These are phyloP conservation scores for Morpho helenor DNA, from an alignment of 2,888 invertebrate species.

Conservation along the genomic window DNA sequence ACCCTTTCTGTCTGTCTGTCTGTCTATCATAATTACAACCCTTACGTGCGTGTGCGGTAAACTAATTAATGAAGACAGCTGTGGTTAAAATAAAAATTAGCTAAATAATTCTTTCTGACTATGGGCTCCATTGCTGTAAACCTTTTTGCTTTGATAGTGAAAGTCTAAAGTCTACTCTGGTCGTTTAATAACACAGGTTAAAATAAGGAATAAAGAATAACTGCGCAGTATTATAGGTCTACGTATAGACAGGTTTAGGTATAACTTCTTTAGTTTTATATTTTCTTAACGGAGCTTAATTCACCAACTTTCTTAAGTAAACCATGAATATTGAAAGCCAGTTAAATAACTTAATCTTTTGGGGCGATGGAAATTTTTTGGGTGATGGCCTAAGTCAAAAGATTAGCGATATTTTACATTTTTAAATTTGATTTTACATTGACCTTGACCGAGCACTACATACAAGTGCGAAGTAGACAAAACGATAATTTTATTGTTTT, in stretches of 20 bases:
- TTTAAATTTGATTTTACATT: too few relatives aligned
- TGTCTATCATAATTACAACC: slow-evolving; percentile 44
- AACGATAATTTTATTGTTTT: too few relatives aligned
- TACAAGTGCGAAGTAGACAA: too few relatives aligned
- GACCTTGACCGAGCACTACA: too few relatives aligned
- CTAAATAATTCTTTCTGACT: neutral
- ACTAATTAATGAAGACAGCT: slow-evolving; percentile 17
- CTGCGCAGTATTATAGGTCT: too few relatives aligned
- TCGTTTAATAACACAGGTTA: too few relatives aligned
- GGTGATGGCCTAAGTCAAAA: slow-evolving; percentile 1
- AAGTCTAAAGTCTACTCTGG: too few relatives aligned
- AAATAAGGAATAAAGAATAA: too few relatives aligned
- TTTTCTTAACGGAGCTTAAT: slow-evolving; percentile 25
- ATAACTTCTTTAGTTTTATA: slow-evolving; percentile 15
- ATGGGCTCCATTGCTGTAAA: too few relatives aligned
- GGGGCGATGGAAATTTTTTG: slow-evolving; percentile 8
- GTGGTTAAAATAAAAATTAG: slow-evolving; percentile 1
- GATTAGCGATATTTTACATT: neutral
- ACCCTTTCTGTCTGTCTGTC: slow-evolving; percentile 44
- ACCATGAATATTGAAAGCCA: slow-evolving; percentile 31
- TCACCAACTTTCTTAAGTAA: slow-evolving; percentile 48
- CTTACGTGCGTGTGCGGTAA: slow-evolving; percentile 25
- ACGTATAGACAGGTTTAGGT: too few relatives aligned
- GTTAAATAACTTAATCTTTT: slow-evolving; percentile 26
- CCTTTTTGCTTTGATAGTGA: too few relatives aligned